Percentiles rank a stretch among this genome's conserved stretches.
phyloP scores from a whole-genome alignment of 2,113 vertebrate species.

The Micromys minutus region DNA sequence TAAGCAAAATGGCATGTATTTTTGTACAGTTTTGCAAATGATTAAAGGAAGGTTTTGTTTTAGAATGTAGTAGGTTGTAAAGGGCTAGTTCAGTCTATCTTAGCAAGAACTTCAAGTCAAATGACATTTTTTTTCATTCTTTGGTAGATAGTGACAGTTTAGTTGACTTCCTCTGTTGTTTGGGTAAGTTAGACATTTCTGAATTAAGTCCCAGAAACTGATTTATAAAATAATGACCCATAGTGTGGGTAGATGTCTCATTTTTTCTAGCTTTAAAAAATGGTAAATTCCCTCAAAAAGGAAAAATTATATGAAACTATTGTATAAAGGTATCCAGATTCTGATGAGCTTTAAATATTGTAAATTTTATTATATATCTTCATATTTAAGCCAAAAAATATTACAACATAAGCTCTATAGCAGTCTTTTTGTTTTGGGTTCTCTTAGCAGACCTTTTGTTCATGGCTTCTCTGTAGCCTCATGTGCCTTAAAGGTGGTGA shows the following conservation, averaged over 20 bases:
- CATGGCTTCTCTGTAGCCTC: slow-evolving; percentile 63
- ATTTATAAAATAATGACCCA: slow-evolving; percentile 51
- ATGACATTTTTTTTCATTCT: slow-evolving; percentile 33
- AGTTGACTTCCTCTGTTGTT: slow-evolving; percentile 39
- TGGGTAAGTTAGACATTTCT: slow-evolving; percentile 48
- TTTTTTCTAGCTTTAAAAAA: slow-evolving; percentile 67
- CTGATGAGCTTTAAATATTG: slow-evolving; percentile 66
- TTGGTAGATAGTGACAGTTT: slow-evolving; percentile 26
- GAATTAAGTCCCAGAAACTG: slow-evolving; percentile 61
- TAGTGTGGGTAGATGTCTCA: neutral
- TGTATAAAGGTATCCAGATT: slow-evolving; percentile 61
- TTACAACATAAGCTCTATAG: slow-evolving; percentile 45
- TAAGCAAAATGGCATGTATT: slow-evolving; percentile 58
- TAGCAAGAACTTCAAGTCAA: slow-evolving; percentile 63
- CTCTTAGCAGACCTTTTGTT: slow-evolving; percentile 59
- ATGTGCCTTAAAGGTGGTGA: slow-evolving; percentile 77
- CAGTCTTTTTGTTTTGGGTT: slow-evolving; percentile 62
- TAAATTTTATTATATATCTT: slow-evolving; percentile 62
- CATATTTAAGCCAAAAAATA: slow-evolving; percentile 69
- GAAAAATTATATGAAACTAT: slow-evolving; percentile 31
- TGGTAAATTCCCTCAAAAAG: slow-evolving; percentile 57
- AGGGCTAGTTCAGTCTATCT: slow-evolving; percentile 64
- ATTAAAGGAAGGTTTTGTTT: slow-evolving; percentile 59
- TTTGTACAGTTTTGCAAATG: slow-evolving; percentile 59
- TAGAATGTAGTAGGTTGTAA: slow-evolving; percentile 66